Percentiles rank a stretch among this genome's conserved stretches.
phyloP scores from a whole-genome alignment of 2,113 vertebrate genomes.

The Poeciliopsis retropinna region DNA sequence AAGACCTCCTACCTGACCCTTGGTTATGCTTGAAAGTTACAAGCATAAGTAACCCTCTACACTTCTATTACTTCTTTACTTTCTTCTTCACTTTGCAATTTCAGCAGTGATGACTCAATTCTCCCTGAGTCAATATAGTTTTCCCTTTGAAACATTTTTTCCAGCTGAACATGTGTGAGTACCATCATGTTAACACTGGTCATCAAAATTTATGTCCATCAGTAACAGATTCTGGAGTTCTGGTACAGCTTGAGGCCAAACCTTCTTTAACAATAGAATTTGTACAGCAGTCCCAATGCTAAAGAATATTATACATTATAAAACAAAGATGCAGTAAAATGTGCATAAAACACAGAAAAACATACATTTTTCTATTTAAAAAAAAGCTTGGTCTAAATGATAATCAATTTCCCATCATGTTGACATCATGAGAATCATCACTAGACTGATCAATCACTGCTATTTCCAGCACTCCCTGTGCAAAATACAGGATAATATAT shows the following conservation, averaged over 20 bases:
- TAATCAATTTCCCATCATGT: background rate
- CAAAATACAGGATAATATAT: too few species aligned
- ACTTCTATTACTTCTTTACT: constrained; percentile 6
- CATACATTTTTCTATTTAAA: background rate
- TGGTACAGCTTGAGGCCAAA: background rate
- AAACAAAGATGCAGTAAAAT: constrained; percentile 2
- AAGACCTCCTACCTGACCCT: background rate
- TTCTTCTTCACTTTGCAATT: constrained; percentile 16
- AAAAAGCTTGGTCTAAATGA: background rate
- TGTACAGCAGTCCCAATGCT: constrained; percentile 3
- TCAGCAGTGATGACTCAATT: constrained; percentile 36
- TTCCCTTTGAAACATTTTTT: constrained; percentile 45
- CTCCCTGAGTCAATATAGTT: constrained; percentile 17
- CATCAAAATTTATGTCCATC: constrained; percentile 26
- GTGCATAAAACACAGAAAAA: background rate
- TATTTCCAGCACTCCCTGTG: too few species aligned
- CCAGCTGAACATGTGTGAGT: constrained; percentile 6
- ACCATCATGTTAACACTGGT: constrained; percentile 1
- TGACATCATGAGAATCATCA: too few species aligned
- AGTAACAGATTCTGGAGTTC: constrained; percentile 34
- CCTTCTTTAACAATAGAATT: background rate
- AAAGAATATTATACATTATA: background rate
- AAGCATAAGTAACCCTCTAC: constrained; percentile 2
- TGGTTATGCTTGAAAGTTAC: constrained; percentile 1
- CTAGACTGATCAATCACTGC: too few species aligned